Conservation (phyloP, 2,888 invertebrate species). For the Drosophila mulleri region DNA sequence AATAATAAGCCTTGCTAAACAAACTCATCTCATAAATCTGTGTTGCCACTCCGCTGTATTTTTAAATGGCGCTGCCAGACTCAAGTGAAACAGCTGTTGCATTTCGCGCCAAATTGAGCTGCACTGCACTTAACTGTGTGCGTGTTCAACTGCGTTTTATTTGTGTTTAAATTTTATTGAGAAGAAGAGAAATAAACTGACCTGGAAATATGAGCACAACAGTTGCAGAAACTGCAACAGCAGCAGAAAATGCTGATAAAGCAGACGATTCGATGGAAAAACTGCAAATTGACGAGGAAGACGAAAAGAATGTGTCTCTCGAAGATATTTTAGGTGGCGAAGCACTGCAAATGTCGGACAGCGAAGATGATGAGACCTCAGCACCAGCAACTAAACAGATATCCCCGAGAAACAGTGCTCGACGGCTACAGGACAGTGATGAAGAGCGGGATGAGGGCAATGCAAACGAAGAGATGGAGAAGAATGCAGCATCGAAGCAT, state of each 20-base stretch:
- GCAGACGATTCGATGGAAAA: constrained; percentile 66
- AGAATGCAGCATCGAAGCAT: background rate
- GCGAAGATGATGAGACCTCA: constrained; percentile 65
- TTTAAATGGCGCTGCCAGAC: constrained; percentile 32
- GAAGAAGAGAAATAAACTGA: constrained; percentile 40
- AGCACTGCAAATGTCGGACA: constrained; percentile 78
- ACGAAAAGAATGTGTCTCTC: constrained; percentile 66
- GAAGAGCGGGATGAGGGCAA: constrained; percentile 31
- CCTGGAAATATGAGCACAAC: constrained; percentile 68
- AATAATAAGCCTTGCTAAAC: background rate
- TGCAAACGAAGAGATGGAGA: background rate
- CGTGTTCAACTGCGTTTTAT: constrained; percentile 49
- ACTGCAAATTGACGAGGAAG: constrained; percentile 61
- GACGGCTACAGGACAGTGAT: constrained; percentile 58
- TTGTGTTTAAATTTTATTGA: constrained; percentile 21
- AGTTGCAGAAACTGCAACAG: constrained; percentile 56
- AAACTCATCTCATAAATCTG: background rate
- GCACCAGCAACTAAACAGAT: constrained; percentile 29
- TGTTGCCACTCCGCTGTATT: constrained; percentile 9
- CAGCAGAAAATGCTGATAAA: constrained; percentile 62
- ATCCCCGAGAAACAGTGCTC: constrained; percentile 18
- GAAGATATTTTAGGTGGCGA: constrained; percentile 81
- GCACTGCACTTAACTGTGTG: constrained; percentile 32
- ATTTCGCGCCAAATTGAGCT: constrained; percentile 71
- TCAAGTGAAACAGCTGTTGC: constrained; percentile 36